Conservation (phyloP, 2,113 vertebrate species). For the Emydocephalus ijimae region DNA sequence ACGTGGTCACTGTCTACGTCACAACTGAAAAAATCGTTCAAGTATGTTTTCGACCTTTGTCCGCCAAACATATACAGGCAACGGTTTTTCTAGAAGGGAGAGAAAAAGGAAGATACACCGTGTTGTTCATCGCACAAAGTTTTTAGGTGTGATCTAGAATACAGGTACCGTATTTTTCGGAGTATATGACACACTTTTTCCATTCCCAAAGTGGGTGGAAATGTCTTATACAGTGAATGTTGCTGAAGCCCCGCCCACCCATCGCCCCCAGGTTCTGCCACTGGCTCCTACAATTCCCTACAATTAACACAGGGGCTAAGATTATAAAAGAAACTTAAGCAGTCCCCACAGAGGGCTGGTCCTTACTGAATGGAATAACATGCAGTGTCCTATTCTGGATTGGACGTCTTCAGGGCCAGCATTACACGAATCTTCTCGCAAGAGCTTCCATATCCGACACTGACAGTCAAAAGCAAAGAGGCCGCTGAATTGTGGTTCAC, state of each 20-base stretch:
- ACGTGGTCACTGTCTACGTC: conserved; percentile 96
- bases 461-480: conserved; percentile 93
- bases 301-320: too few species aligned
- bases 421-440: conserved; percentile 96
- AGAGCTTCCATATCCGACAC: conserved; percentile 87
- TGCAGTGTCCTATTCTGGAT: conserved; percentile 97
- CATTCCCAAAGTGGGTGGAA: too few species aligned
- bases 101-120: neutral
- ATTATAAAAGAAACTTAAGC: neutral
- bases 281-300: too few species aligned
- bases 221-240: too few species aligned
- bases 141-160: neutral
- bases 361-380: conserved; percentile 94
- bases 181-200: too few species aligned
- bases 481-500: conserved; percentile 96
- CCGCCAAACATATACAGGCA: conserved; percentile 96
- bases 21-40: conserved; percentile 99
- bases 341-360: neutral
- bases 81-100: conserved; percentile 85
- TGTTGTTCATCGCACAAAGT: neutral
- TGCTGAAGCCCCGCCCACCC: too few species aligned
- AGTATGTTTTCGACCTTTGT: conserved; percentile 97
- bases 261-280: too few species aligned
- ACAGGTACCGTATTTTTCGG: too few species aligned
- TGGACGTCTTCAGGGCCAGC: conserved; percentile 97